phyloP scores from a whole-genome alignment of 2,797 vertebrate species.

The Schizopygopsis pylzovi region DNA sequence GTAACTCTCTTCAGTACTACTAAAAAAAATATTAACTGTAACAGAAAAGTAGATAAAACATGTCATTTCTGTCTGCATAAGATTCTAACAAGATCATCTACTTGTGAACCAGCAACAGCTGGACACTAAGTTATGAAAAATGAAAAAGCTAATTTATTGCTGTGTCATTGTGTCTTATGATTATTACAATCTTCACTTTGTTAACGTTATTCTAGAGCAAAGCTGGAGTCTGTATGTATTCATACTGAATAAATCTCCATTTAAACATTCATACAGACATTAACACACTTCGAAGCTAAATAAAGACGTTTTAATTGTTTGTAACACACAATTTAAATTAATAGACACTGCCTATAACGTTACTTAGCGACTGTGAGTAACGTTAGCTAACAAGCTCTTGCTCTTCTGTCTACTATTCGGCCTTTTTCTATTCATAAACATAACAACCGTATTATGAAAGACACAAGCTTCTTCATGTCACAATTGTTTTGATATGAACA shows the following conservation, averaged over 20 bases:
- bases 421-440: not conserved
- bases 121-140: not conserved
- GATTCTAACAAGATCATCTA: not conserved
- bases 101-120: not conserved
- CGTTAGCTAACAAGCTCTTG: not conserved
- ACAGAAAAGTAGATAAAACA: not conserved
- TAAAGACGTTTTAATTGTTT: not conserved
- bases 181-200: not conserved
- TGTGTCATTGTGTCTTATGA: constrained; percentile 1
- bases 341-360: not conserved
- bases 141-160: constrained; percentile 1
- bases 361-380: not conserved
- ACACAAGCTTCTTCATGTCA: not conserved
- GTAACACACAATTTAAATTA: not conserved
- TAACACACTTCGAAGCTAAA: not conserved
- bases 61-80: not conserved
- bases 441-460: not conserved
- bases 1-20: not conserved
- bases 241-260: not conserved
- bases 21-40: not conserved
- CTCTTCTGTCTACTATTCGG: not conserved
- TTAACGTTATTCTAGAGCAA: not conserved
- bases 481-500: not conserved
- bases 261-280: not conserved
- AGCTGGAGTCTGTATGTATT: not conserved